Conservation (phyloP, 2,113 vertebrate species). For the Crotalus horridus region DNA sequence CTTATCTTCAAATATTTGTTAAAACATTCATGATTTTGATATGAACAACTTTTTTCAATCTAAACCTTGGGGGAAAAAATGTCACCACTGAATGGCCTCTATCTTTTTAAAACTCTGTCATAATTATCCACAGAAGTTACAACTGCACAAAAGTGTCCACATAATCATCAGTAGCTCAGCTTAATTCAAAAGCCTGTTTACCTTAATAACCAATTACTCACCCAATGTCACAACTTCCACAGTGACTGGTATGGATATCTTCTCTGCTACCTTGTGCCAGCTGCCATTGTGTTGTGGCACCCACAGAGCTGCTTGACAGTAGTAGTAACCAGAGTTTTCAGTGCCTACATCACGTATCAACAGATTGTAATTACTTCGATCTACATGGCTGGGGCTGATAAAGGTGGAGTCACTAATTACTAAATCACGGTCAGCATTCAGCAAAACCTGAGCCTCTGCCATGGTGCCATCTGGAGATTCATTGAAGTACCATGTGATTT, state of each 20-base stretch:
- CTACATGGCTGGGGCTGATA: constrained; percentile 61
- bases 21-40: not conserved
- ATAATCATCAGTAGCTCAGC: not conserved
- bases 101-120: not conserved
- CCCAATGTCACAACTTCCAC: constrained; percentile 68
- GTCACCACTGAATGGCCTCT: not conserved
- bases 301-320: constrained; percentile 74
- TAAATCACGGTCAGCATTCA: constrained; percentile 65
- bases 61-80: too few species aligned
- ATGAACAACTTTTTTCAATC: not conserved
- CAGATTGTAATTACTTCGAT: constrained; percentile 68
- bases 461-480: constrained; percentile 45
- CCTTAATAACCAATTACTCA: constrained; percentile 49
- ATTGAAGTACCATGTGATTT: constrained; percentile 72
- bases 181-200: not conserved
- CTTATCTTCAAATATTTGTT: not conserved
- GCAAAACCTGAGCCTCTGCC: constrained; percentile 58
- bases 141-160: not conserved
- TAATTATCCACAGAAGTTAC: not conserved
- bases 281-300: constrained; percentile 66
- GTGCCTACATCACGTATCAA: constrained; percentile 67
- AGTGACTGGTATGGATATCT: constrained; percentile 56
- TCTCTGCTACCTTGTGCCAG: constrained; percentile 75
- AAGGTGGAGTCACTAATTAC: constrained; percentile 66
- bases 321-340: constrained; percentile 72